Conservation (phyloP, 2,797 vertebrate species). For the Kryptolebias ocellatus region DNA sequence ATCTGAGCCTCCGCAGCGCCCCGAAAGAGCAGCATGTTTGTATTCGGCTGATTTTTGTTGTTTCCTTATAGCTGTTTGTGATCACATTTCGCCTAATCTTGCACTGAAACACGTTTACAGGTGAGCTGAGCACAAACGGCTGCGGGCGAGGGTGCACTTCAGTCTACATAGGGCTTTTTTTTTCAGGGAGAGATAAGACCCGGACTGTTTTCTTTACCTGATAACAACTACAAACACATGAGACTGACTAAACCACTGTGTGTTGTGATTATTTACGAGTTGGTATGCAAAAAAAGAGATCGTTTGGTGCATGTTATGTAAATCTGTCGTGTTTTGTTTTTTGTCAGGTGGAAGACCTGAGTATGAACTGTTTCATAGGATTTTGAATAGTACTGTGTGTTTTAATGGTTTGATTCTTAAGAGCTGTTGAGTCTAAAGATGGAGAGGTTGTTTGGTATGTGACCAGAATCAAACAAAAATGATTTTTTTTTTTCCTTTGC, state of each 20-base stretch:
- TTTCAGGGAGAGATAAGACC: slow-evolving; percentile 20
- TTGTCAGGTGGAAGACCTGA: neutral
- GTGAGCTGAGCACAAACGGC: slow-evolving; percentile 31
- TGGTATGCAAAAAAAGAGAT: slow-evolving; percentile 7
- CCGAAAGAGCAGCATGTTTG: slow-evolving; percentile 54
- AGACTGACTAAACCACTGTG: slow-evolving; percentile 57
- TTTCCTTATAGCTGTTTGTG: slow-evolving; percentile 5
- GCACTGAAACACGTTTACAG: slow-evolving; percentile 70
- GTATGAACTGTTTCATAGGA: neutral
- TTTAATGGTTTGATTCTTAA: slow-evolving; percentile 21
- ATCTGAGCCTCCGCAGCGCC: slow-evolving; percentile 81
- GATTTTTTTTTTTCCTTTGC: too few relatives aligned
- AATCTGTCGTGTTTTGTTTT: neutral
- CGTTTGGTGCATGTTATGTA: neutral
- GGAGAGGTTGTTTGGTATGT: neutral
- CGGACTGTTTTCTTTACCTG: slow-evolving; percentile 41
- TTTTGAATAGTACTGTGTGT: slow-evolving; percentile 19
- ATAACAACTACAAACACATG: slow-evolving; percentile 24
- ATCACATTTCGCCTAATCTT: slow-evolving; percentile 63
- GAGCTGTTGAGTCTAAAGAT: slow-evolving; percentile 1
- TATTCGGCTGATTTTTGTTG: slow-evolving; percentile 34
- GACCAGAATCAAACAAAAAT: neutral
- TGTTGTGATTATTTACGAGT: slow-evolving; percentile 54
- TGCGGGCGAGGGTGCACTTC: slow-evolving; percentile 38
- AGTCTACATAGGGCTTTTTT: slow-evolving; percentile 59